These are phyloP conservation scores for Leucophenga maculata DNA, from an alignment of 2,888 invertebrate species.

Conservation along the genomic window DNA sequence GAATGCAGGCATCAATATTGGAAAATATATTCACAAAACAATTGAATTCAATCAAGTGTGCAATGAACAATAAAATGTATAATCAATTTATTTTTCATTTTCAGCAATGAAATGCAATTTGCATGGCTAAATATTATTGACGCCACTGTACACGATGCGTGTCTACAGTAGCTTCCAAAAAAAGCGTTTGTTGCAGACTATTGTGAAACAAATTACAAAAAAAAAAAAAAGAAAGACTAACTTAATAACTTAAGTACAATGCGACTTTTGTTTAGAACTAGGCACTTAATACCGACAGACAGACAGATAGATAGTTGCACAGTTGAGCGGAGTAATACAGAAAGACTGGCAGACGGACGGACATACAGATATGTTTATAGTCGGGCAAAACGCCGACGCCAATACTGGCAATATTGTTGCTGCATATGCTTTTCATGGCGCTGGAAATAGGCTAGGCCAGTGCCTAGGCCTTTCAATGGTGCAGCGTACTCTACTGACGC, in stretches of 20 bases:
- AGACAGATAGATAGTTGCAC: neutral
- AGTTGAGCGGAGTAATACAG: neutral
- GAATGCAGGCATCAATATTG: too few species aligned
- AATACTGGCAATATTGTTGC: neutral
- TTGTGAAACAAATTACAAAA: too few species aligned
- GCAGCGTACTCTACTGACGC: neutral
- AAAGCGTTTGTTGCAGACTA: conserved; percentile 4
- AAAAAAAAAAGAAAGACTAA: conserved; percentile 1
- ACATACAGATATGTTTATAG: too few species aligned
- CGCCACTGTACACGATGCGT: too few species aligned
- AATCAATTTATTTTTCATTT: too few species aligned
- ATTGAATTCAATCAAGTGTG: conserved; percentile 12
- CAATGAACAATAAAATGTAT: neutral
- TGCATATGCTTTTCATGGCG: neutral
- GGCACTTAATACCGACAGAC: conserved; percentile 1
- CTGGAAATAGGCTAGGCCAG: conserved; percentile 12
- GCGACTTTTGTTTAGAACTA: conserved; percentile 17
- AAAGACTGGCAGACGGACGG: neutral
- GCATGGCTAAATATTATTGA: too few species aligned
- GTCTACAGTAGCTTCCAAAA: neutral
- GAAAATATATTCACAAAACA: conserved; percentile 3
- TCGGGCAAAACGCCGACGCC: neutral
- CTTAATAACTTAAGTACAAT: conserved; percentile 21
- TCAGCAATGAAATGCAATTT: too few species aligned
- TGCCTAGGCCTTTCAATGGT: neutral